Evolutionary conservation across 2,797 vertebrate species (phyloP).

Genomic region (Zenarchopterus dispar): DNA sequence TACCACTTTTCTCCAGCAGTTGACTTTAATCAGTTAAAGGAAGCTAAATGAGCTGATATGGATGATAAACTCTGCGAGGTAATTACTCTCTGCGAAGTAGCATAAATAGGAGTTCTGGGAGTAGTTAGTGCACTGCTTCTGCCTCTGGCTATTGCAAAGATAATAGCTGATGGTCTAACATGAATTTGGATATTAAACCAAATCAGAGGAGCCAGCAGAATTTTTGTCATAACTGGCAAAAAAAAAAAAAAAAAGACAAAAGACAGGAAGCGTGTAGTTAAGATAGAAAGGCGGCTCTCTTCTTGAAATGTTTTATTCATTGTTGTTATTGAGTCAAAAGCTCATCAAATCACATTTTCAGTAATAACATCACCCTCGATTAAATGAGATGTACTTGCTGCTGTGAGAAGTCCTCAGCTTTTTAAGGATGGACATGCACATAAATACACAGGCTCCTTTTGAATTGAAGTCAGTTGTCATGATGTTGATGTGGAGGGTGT

Average conservation of each 20-base stretch:
- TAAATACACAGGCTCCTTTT: conserved; percentile 14
- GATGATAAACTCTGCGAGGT: conserved; percentile 60
- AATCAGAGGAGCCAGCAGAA: conserved; percentile 23
- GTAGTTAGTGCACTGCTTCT: conserved; percentile 51
- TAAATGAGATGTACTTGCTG: conserved; percentile 37
- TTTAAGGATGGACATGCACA: conserved; percentile 16
- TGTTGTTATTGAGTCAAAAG: conserved; percentile 26
- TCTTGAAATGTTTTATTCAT: conserved; percentile 20
- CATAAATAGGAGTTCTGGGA: conserved; percentile 68
- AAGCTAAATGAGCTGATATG: conserved; percentile 58
- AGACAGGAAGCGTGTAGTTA: neutral
- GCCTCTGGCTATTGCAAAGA: conserved; percentile 58
- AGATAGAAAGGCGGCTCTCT: conserved; percentile 6
- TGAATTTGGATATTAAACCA: conserved; percentile 36
- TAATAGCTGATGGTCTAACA: conserved; percentile 52
- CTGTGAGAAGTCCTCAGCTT: conserved; percentile 13
- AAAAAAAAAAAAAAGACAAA: neutral
- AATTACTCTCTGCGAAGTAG: conserved; percentile 63
- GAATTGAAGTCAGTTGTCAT: conserved; percentile 53
- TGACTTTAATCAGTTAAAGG: conserved; percentile 61
- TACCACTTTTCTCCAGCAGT: conserved; percentile 57
- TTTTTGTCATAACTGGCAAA: conserved; percentile 13
- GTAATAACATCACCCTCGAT: conserved; percentile 31
- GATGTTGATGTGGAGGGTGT: conserved; percentile 52
- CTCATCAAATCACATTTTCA: conserved; percentile 35